Conservation (phyloP, 1,140 invertebrate species). For the Papilio dardanus region DNA sequence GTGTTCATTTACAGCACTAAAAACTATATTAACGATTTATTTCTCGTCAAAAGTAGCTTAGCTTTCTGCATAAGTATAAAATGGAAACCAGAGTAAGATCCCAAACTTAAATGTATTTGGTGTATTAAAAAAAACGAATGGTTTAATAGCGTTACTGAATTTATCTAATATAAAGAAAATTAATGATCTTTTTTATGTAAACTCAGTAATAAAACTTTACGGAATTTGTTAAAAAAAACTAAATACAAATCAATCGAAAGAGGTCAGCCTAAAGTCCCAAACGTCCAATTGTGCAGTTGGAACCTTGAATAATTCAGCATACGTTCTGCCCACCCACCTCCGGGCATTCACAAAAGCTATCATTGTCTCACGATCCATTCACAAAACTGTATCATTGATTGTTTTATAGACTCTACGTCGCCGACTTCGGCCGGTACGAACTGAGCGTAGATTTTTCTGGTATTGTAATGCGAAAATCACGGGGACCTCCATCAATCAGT, state of each 20-base stretch:
- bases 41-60: no score
- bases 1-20: neutral
- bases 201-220: neutral
- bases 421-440: constrained; percentile 64
- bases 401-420: constrained; percentile 80
- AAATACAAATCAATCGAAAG: constrained; percentile 1
- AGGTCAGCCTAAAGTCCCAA: constrained; percentile 36
- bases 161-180: neutral
- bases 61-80: no score
- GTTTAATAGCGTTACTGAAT: neutral
- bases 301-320: constrained; percentile 67
- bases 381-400: constrained; percentile 78
- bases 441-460: constrained; percentile 64
- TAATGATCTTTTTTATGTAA: neutral
- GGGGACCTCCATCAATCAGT: constrained; percentile 78
- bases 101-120: no score
- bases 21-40: no score
- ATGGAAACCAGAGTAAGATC: no score
- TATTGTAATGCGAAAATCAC: constrained; percentile 72
- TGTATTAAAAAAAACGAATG: no score
- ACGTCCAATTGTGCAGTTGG: constrained; percentile 47
- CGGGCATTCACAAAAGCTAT: constrained; percentile 58
- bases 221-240: neutral
- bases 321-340: constrained; percentile 67
- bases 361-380: constrained; percentile 78